Conservation (phyloP, 1,140 invertebrate genomes). For the Cotesia glomerata region DNA sequence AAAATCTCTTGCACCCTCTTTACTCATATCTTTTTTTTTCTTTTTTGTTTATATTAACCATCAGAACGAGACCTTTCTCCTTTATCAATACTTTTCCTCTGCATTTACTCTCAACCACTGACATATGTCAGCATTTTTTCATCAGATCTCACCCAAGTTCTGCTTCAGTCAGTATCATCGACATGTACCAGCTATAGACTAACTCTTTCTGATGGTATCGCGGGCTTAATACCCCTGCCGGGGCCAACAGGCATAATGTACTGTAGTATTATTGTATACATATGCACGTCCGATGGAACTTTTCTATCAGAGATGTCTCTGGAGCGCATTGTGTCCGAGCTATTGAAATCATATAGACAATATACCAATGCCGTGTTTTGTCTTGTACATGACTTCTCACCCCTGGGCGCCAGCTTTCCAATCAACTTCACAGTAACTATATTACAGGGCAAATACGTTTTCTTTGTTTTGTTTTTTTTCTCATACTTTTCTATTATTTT, state of each 20-base stretch:
- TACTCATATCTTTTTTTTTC: not conserved
- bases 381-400: slow-evolving; percentile 30
- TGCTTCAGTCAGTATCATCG: not conserved
- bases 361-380: slow-evolving; percentile 40
- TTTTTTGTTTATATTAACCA: not conserved
- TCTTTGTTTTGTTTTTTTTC: too few species aligned
- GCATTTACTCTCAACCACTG: not conserved
- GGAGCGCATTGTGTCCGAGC: slow-evolving; percentile 34
- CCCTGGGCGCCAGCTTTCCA: not conserved
- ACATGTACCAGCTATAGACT: not conserved
- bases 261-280: not conserved
- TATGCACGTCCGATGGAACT: slow-evolving; percentile 19
- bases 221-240: not conserved
- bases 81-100: not conserved
- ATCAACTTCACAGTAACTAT: too few species aligned
- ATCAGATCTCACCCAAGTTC: not conserved
- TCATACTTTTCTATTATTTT: too few species aligned
- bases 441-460: too few species aligned
- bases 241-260: slow-evolving; percentile 13
- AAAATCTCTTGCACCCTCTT: not conserved
- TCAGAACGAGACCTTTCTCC: not conserved
- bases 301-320: slow-evolving; percentile 13
- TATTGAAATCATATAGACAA: slow-evolving; percentile 40
- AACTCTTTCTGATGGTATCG: not conserved
- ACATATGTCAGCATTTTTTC: slow-evolving; percentile 1